phyloP scores from a whole-genome alignment of 2,113 vertebrate genomes.

The Halichoeres trimaculatus region DNA sequence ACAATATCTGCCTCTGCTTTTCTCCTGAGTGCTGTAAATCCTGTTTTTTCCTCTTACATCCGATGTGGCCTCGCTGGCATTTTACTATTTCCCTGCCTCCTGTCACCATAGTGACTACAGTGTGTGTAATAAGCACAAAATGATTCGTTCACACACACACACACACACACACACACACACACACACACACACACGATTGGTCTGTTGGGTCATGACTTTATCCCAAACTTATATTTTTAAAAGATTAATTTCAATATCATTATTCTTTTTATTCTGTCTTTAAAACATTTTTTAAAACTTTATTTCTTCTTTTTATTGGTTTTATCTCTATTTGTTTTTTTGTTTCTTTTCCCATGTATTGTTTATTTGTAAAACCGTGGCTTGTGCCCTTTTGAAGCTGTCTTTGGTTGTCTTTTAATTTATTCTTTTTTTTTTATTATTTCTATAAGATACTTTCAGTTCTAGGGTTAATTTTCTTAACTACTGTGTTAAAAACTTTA shows the following conservation, averaged over 20 bases:
- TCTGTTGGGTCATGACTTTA: constrained; percentile 36
- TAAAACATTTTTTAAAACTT: no score
- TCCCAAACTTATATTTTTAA: neutral
- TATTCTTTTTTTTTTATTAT: no score
- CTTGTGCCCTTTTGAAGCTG: no score
- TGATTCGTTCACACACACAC: constrained; percentile 47
- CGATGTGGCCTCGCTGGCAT: constrained; percentile 15
- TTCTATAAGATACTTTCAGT: no score
- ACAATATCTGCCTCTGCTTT: constrained; percentile 55
- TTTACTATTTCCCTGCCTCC: constrained; percentile 12
- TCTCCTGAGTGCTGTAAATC: constrained; percentile 16
- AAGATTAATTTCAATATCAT: constrained; percentile 5
- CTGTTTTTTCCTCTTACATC: constrained; percentile 13
- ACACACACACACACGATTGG: constrained; percentile 35
- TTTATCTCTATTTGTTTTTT: no score
- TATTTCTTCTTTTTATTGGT: no score
- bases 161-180: constrained; percentile 28
- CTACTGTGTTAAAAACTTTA: no score
- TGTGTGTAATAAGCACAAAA: constrained; percentile 35
- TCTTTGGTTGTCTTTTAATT: no score
- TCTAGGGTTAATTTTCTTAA: no score
- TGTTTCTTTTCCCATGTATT: no score
- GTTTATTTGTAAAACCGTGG: no score
- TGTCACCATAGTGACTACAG: constrained; percentile 47
- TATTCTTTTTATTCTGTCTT: no score